A percentile compares a stretch with the other conserved stretches of the same genome.
phyloP scores from a whole-genome alignment of 2,113 vertebrate genomes.

The Gambusia holbrooki region DNA sequence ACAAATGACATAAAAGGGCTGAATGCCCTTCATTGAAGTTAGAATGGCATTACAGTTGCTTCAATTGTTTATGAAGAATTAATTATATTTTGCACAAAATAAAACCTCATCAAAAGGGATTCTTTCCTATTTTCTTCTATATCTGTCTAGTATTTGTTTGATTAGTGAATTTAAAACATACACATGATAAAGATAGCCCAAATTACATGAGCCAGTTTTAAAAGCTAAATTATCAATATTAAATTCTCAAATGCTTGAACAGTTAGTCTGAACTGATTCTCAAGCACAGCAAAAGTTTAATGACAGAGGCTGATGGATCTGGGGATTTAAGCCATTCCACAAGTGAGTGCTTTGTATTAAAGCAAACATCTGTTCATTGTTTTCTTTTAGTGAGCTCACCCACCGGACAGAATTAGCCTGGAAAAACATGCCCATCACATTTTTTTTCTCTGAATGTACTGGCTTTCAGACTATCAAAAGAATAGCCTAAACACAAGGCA shows the following conservation, averaged over 20 bases:
- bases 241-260: slow-evolving; percentile 5
- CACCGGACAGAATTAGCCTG: slow-evolving; percentile 60
- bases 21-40: too few species aligned
- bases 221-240: slow-evolving; percentile 10
- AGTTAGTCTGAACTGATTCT: slow-evolving; percentile 37
- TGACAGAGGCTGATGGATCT: slow-evolving; percentile 47
- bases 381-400: slow-evolving; percentile 59
- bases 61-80: too few species aligned
- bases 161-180: neutral
- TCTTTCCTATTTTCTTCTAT: too few species aligned
- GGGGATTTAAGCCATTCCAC: slow-evolving; percentile 52
- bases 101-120: too few species aligned
- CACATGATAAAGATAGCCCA: neutral
- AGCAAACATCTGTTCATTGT: slow-evolving; percentile 69
- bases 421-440: slow-evolving; percentile 60
- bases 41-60: too few species aligned
- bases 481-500: neutral
- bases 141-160: too few species aligned
- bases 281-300: slow-evolving; percentile 47
- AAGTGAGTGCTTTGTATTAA: slow-evolving; percentile 57
- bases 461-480: slow-evolving; percentile 23
- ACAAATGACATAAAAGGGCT: too few species aligned
- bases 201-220: neutral
- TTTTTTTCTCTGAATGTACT: slow-evolving; percentile 5
- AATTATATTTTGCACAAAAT: too few species aligned